A percentile compares a stretch with the other conserved stretches of the same genome.
phyloP scores from a whole-genome alignment of 2,797 vertebrate species.

The Chromis chromis region DNA sequence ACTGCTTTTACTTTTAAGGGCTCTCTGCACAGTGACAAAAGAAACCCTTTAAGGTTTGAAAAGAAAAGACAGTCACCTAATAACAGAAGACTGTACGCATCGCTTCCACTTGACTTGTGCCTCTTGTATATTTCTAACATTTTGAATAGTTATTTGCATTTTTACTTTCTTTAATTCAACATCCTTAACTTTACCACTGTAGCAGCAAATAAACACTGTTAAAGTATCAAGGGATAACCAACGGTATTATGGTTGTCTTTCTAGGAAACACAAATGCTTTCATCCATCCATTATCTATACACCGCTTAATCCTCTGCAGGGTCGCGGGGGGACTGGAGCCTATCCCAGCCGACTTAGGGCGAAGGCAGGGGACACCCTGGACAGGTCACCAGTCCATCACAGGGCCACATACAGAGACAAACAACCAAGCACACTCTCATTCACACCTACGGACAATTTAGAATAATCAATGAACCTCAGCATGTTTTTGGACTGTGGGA shows the following conservation, averaged over 20 bases:
- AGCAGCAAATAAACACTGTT: neutral
- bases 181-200: neutral
- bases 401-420: no score
- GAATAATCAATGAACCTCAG: no score
- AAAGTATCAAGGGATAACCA: neutral
- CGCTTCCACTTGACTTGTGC: neutral
- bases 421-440: no score
- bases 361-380: no score
- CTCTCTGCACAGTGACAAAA: neutral
- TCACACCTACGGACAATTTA: no score
- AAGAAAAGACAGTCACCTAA: neutral
- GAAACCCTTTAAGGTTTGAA: conserved; percentile 15
- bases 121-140: neutral
- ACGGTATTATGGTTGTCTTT: neutral
- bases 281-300: no score
- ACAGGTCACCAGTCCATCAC: no score
- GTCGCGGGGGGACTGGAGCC: no score
- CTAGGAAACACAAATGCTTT: neutral
- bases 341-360: no score
- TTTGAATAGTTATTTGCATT: neutral
- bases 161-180: neutral
- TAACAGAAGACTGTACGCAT: neutral
- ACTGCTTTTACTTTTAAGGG: conserved; percentile 9
- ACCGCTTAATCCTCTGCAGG: no score
- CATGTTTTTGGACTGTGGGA: no score